A percentile compares a stretch with the other conserved stretches of the same genome.
These are phyloP conservation scores for Ladona fulva DNA, from an alignment of 1,140 invertebrate species.

Conservation along the genomic window DNA sequence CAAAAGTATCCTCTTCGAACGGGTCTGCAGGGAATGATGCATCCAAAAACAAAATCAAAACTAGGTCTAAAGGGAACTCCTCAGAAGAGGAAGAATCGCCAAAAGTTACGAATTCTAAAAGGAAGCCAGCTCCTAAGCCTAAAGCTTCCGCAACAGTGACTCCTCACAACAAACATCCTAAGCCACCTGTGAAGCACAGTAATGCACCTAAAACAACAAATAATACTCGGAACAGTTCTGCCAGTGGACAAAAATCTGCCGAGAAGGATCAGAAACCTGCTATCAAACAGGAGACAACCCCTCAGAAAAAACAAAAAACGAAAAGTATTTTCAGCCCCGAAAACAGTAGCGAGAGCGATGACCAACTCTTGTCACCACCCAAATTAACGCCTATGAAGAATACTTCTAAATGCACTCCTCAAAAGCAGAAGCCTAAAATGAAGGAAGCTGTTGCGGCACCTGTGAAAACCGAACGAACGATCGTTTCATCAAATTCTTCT, in stretches of 20 bases:
- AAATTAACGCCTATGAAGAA: slow-evolving; percentile 27
- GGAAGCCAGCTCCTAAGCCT: slow-evolving; percentile 41
- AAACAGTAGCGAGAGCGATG: slow-evolving; percentile 66
- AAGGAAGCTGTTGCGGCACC: slow-evolving; percentile 6
- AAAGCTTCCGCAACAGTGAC: slow-evolving; percentile 44
- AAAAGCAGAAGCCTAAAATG: slow-evolving; percentile 26
- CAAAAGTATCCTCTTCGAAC: slow-evolving; percentile 30
- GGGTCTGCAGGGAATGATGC: slow-evolving; percentile 28
- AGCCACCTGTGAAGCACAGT: not conserved
- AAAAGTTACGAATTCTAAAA: slow-evolving; percentile 20
- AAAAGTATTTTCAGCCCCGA: slow-evolving; percentile 77
- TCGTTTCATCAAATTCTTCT: slow-evolving; percentile 1
- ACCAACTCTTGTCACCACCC: slow-evolving; percentile 30
- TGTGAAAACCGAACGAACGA: slow-evolving; percentile 25
- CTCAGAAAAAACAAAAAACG: slow-evolving; percentile 50
- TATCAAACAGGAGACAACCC: slow-evolving; percentile 20
- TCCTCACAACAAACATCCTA: slow-evolving; percentile 20
- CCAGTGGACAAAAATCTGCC: not conserved
- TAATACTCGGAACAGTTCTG: not conserved
- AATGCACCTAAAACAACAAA: not conserved
- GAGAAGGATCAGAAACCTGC: not conserved
- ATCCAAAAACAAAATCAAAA: slow-evolving; percentile 35
- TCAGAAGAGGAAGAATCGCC: slow-evolving; percentile 45
- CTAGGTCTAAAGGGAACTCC: slow-evolving; percentile 34
- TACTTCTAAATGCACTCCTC: slow-evolving; percentile 17